phyloP scores from a whole-genome alignment of 2,797 vertebrate genomes.

The Cuculus canorus region DNA sequence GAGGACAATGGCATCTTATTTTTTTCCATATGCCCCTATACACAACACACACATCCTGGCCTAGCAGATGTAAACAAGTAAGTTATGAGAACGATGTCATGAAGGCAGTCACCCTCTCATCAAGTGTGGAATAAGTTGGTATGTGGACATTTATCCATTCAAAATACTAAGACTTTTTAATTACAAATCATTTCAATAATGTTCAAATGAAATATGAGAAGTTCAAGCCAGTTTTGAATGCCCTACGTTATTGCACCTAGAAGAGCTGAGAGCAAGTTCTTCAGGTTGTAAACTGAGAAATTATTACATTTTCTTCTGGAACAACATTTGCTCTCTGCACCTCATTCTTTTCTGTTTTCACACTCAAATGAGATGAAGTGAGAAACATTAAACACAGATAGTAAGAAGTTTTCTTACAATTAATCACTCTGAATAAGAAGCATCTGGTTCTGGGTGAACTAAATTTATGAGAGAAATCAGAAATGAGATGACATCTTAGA shows the following conservation, averaged over 20 bases:
- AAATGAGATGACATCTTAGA: constrained; percentile 23
- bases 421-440: constrained; percentile 21
- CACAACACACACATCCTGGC: rapidly evolving
- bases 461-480: constrained; percentile 10
- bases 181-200: neutral
- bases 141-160: neutral
- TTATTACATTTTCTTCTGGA: neutral
- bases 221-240: neutral
- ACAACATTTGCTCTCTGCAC: neutral
- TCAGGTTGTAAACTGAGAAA: neutral
- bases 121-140: neutral
- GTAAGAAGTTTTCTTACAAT: neutral
- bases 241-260: neutral
- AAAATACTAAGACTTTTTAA: neutral
- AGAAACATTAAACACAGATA: constrained; percentile 10
- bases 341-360: constrained; percentile 21
- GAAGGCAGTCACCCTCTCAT: neutral
- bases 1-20: neutral
- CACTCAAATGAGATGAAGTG: neutral
- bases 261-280: neutral
- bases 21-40: neutral
- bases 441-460: neutral
- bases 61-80: neutral
- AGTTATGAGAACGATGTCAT: neutral
- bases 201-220: neutral